phyloP scores from a whole-genome alignment of 2,113 vertebrate species.

The Romanogobio albipinnatus region DNA sequence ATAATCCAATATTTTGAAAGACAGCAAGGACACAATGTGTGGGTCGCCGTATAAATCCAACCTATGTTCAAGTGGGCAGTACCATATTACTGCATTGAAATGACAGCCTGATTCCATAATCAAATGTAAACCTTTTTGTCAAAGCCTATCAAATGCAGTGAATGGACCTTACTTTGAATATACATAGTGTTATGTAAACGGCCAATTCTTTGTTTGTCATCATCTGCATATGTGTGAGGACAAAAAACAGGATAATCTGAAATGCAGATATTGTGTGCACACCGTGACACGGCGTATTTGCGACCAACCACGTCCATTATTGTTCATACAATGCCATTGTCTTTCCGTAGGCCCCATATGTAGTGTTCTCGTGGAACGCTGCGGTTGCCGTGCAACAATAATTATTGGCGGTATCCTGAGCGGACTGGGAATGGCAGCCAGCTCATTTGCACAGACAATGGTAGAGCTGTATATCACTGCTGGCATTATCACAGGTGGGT shows the following conservation, averaged over 20 bases:
- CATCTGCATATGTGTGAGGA: slow-evolving; percentile 42
- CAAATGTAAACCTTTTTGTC: neutral
- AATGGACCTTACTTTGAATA: neutral
- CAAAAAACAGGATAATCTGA: slow-evolving; percentile 29
- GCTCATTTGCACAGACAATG: slow-evolving; percentile 80
- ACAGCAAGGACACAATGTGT: too few species aligned
- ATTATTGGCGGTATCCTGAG: slow-evolving; percentile 84
- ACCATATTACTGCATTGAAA: neutral
- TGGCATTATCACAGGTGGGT: slow-evolving; percentile 81
- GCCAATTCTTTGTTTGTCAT: neutral
- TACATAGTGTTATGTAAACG: neutral
- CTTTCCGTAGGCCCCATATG: slow-evolving; percentile 80
- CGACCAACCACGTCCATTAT: slow-evolving; percentile 23
- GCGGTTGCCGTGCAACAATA: slow-evolving; percentile 77
- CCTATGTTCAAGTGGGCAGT: neutral
- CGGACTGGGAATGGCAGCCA: slow-evolving; percentile 80
- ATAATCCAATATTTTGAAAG: too few species aligned
- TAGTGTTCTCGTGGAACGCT: slow-evolving; percentile 79
- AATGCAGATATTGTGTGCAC: slow-evolving; percentile 34
- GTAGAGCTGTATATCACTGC: slow-evolving; percentile 80
- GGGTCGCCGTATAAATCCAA: neutral
- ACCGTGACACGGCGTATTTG: slow-evolving; percentile 22
- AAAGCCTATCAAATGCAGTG: neutral
- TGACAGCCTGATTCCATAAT: neutral
- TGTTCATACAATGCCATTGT: slow-evolving; percentile 41